phyloP scores from a whole-genome alignment of 2,888 invertebrate genomes.

The Eupithecia insigniata region DNA sequence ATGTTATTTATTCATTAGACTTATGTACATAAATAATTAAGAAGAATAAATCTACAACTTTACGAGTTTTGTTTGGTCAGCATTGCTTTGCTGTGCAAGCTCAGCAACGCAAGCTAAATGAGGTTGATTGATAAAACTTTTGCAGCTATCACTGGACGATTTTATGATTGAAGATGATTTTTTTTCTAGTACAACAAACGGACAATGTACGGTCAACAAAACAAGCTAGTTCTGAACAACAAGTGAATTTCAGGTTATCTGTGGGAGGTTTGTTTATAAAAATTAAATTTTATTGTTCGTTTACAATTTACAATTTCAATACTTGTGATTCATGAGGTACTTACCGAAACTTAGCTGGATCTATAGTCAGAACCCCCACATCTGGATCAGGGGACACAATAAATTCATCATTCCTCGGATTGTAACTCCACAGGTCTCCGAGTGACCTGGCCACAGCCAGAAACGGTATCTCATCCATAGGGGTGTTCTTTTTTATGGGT shows the following conservation, averaged over 20 bases:
- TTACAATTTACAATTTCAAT: too few species aligned
- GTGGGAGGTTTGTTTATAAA: not conserved
- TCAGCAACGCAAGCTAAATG: too few species aligned
- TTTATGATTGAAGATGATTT: too few species aligned
- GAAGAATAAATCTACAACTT: too few species aligned
- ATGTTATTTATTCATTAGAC: too few species aligned
- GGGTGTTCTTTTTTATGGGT: constrained; percentile 94
- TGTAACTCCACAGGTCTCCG: constrained; percentile 99
- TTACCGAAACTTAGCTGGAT: constrained; percentile 88
- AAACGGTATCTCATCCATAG: constrained; percentile 97
- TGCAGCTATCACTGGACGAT: too few species aligned
- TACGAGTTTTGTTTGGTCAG: too few species aligned
- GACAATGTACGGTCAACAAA: not conserved
- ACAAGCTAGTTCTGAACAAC: too few species aligned
- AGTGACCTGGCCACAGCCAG: constrained; percentile 97
- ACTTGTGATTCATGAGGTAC: not conserved
- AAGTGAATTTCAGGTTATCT: not conserved
- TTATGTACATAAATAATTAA: too few species aligned
- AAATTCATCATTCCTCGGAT: constrained; percentile 94
- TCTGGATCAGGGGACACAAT: constrained; percentile 99
- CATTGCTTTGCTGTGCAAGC: too few species aligned
- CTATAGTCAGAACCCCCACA: constrained; percentile 92
- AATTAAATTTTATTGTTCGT: not conserved
- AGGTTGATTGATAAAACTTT: too few species aligned
- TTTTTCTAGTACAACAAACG: too few species aligned